Percentiles rank a stretch among this genome's conserved stretches.
Conservation (phyloP, 2,797 vertebrate genomes). For the Poeciliopsis gracilis region DNA sequence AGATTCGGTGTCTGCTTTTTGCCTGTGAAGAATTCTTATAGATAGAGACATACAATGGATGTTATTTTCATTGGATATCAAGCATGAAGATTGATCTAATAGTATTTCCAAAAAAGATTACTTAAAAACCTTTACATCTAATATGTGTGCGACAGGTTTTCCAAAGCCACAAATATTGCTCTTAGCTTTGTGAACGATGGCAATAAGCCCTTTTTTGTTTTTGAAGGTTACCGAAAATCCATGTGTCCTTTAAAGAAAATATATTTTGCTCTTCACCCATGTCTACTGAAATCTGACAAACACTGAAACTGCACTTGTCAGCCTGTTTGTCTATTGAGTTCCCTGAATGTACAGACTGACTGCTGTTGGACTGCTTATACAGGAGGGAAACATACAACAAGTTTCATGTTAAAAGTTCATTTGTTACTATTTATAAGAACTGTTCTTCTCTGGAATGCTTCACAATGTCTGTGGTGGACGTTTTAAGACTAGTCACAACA, state of each 20-base stretch:
- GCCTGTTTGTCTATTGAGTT: slow-evolving; percentile 11
- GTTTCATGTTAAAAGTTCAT: background rate
- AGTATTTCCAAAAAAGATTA: background rate
- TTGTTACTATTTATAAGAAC: background rate
- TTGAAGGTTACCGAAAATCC: background rate
- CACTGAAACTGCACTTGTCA: slow-evolving; percentile 5
- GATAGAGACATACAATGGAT: slow-evolving; percentile 19
- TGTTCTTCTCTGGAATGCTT: background rate
- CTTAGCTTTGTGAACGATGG: background rate
- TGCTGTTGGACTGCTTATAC: slow-evolving; percentile 24
- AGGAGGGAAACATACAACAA: background rate
- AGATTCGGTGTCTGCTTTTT: slow-evolving; percentile 20
- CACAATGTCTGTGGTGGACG: background rate
- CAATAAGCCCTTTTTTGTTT: background rate
- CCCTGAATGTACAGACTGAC: slow-evolving; percentile 13
- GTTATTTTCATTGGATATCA: slow-evolving; percentile 4
- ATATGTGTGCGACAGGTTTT: slow-evolving; percentile 5
- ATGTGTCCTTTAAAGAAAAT: background rate
- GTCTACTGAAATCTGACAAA: background rate
- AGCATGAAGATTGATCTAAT: background rate
- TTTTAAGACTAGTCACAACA: background rate
- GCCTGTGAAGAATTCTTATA: background rate
- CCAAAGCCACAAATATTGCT: background rate
- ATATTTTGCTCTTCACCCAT: background rate
- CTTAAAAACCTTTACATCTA: background rate